Evolutionary conservation across 2,797 vertebrate genomes (phyloP).

Genomic region (Anolis apletophallus): DNA sequence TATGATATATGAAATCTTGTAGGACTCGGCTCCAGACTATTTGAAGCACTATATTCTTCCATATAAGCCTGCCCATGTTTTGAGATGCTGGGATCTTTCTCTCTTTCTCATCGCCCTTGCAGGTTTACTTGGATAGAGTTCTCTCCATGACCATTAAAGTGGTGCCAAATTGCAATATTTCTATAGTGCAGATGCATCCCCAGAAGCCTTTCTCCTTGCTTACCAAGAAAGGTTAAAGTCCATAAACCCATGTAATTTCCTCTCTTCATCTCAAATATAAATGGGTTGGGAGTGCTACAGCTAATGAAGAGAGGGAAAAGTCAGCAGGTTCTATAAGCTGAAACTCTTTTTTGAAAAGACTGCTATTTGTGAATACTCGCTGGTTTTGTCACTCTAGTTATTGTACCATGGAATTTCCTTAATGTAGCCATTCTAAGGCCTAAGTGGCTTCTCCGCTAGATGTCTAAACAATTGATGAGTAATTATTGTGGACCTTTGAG

Average conservation of each 20-base stretch:
- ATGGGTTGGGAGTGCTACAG: slow-evolving; percentile 28
- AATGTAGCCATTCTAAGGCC: slow-evolving; percentile 51
- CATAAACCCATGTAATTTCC: neutral
- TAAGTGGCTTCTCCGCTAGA: slow-evolving; percentile 31
- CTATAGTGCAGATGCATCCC: too few species aligned
- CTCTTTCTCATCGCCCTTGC: too few species aligned
- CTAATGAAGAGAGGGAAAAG: neutral
- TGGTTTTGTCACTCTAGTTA: slow-evolving; percentile 58
- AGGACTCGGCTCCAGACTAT: too few species aligned
- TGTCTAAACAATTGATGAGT: slow-evolving; percentile 61
- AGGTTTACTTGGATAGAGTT: too few species aligned
- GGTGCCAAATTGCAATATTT: too few species aligned
- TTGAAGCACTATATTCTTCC: too few species aligned
- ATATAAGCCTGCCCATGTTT: too few species aligned
- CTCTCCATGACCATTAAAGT: too few species aligned
- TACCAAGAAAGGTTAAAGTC: neutral
- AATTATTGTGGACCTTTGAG: slow-evolving; percentile 61
- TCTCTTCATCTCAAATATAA: neutral
- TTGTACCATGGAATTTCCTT: slow-evolving; percentile 58
- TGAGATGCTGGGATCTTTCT: too few species aligned
- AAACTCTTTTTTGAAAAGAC: neutral
- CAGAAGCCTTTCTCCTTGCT: neutral
- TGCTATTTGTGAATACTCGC: slow-evolving; percentile 38
- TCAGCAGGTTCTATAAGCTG: slow-evolving; percentile 17
- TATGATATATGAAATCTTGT: too few species aligned